Percentiles rank a stretch among this genome's conserved stretches.
These are phyloP conservation scores for Gambusia affinis DNA, from an alignment of 2,113 vertebrate genomes.

Conservation along the genomic window DNA sequence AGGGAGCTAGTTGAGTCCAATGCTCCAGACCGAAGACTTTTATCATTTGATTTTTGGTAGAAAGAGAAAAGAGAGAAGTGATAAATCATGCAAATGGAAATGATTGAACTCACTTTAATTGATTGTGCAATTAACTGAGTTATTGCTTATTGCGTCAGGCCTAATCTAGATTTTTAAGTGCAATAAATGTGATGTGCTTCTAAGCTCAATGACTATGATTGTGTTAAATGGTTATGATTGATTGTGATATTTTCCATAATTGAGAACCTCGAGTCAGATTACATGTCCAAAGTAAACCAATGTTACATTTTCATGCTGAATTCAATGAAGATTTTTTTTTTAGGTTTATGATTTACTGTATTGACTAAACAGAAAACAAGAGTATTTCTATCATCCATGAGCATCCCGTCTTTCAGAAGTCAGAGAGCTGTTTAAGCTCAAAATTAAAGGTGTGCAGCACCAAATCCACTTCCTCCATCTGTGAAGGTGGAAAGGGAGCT, in stretches of 20 bases:
- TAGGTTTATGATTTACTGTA: conserved; percentile 12
- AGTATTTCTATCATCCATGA: conserved; percentile 12
- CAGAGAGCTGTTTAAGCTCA: conserved; percentile 25
- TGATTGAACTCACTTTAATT: too few species aligned
- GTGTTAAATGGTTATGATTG: neutral
- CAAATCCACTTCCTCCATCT: conserved; percentile 30
- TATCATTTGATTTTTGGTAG: too few species aligned
- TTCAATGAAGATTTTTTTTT: neutral
- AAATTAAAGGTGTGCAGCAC: conserved; percentile 9
- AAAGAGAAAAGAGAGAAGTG: too few species aligned
- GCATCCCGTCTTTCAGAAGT: conserved; percentile 22
- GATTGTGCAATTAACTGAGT: too few species aligned
- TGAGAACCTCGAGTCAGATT: neutral
- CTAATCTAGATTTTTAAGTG: too few species aligned
- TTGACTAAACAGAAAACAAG: conserved; percentile 10
- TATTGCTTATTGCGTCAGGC: too few species aligned
- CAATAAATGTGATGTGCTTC: too few species aligned
- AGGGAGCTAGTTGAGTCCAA: too few species aligned
- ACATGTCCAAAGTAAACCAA: neutral
- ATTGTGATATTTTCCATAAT: neutral
- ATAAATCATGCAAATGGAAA: too few species aligned
- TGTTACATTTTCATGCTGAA: neutral
- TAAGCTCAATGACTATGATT: too few species aligned
- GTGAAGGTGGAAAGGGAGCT: conserved; percentile 27
- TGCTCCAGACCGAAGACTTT: too few species aligned